Conservation (phyloP, 2,888 invertebrate species). For the Drosophila histrio region DNA sequence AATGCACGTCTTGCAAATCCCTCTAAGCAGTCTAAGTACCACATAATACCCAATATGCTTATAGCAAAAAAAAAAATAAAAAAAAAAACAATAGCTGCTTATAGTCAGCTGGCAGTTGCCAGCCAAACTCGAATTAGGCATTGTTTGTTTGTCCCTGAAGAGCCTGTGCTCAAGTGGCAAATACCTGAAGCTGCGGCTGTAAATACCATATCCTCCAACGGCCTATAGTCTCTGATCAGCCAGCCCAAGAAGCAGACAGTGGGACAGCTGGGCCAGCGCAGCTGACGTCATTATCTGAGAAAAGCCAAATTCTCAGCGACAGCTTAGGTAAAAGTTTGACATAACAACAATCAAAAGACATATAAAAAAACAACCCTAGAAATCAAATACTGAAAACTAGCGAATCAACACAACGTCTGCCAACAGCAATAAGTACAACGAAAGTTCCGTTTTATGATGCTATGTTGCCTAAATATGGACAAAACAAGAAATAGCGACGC, state of each 20-base stretch:
- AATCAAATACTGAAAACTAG: conserved; percentile 69
- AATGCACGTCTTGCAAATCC: conserved; percentile 55
- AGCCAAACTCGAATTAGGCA: neutral
- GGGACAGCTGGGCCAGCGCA: conserved; percentile 12
- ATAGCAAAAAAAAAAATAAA: too few relatives aligned
- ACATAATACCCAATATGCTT: conserved; percentile 68
- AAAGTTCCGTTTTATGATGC: conserved; percentile 66
- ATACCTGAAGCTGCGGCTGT: conserved; percentile 20
- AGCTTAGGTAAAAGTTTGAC: conserved; percentile 60
- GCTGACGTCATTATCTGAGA: conserved; percentile 63
- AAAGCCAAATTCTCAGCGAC: conserved; percentile 45
- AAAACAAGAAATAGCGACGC: conserved; percentile 61
- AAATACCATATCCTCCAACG: conserved; percentile 10
- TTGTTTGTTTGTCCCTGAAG: conserved; percentile 58
- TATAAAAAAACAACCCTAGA: conserved; percentile 39
- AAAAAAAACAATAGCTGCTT: conserved; percentile 30
- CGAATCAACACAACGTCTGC: conserved; percentile 40
- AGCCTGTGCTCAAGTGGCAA: conserved; percentile 43
- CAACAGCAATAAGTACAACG: conserved; percentile 36
- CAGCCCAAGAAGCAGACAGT: conserved; percentile 1
- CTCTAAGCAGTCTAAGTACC: conserved; percentile 73
- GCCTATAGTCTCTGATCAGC: conserved; percentile 32
- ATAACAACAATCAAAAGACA: conserved; percentile 22
- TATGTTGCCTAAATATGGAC: conserved; percentile 57
- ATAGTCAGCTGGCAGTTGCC: conserved; percentile 1